phyloP scores from a whole-genome alignment of 2,113 vertebrate species.

The Poeciliopsis turrubarensis region DNA sequence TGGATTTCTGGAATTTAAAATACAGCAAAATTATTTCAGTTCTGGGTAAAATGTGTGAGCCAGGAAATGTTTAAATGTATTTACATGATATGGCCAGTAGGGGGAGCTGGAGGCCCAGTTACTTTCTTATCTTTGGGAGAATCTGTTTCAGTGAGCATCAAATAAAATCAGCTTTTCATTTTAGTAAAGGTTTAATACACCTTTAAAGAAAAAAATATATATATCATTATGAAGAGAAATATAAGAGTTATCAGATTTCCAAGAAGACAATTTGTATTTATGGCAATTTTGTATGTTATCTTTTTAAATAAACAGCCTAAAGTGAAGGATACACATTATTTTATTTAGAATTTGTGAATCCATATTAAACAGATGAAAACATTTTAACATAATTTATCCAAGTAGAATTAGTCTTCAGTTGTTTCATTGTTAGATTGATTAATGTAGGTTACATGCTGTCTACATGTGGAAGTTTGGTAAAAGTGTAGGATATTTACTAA shows the following conservation, averaged over 20 bases:
- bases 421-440: neutral
- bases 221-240: neutral
- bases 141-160: neutral
- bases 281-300: neutral
- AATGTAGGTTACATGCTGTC: too few species aligned
- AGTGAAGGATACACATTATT: neutral
- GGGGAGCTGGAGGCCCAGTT: neutral
- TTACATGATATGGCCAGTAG: neutral
- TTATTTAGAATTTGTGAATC: neutral
- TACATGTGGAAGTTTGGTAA: too few species aligned
- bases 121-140: neutral
- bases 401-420: neutral
- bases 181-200: neutral
- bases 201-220: neutral
- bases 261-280: neutral
- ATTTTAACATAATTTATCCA: neutral
- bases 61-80: neutral
- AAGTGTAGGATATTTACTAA: too few species aligned
- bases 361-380: neutral
- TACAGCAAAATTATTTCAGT: too few species aligned
- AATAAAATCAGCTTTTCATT: neutral
- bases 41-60: neutral
- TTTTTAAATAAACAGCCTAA: too few species aligned
- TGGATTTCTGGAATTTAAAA: neutral
- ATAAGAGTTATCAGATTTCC: neutral